Percentiles rank a stretch among this genome's conserved stretches.
phyloP scores from a whole-genome alignment of 1,140 invertebrate species.

The Whitmania pigra region DNA sequence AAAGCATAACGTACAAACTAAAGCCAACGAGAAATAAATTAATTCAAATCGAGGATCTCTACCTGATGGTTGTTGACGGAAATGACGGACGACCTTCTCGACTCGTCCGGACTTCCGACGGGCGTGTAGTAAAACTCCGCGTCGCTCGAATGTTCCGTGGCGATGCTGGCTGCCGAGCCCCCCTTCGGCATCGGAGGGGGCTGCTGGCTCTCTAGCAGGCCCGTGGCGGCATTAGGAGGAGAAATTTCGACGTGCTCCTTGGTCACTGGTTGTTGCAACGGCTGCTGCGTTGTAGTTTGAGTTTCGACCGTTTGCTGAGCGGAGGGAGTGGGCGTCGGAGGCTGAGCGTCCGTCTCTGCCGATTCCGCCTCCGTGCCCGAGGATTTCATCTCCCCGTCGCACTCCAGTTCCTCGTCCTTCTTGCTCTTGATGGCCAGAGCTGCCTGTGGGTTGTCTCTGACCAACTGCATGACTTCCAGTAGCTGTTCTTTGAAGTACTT shows the following conservation, averaged over 20 bases:
- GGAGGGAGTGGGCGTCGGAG: background rate
- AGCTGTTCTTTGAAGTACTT: slow-evolving; percentile 68
- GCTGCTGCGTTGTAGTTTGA: background rate
- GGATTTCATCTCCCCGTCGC: background rate
- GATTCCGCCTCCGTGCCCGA: background rate
- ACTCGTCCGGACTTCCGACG: slow-evolving; percentile 17
- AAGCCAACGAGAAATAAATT: background rate
- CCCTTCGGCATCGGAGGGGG: no score
- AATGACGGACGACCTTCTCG: slow-evolving; percentile 10
- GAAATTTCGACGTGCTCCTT: no score
- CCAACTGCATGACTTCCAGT: slow-evolving; percentile 66
- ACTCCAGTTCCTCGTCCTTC: background rate
- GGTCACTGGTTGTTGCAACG: background rate
- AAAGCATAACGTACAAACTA: background rate
- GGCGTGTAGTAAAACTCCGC: slow-evolving; percentile 18
- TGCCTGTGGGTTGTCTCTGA: slow-evolving; percentile 59
- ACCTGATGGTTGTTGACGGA: background rate
- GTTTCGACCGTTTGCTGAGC: background rate
- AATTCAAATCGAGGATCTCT: background rate
- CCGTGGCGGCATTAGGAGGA: no score
- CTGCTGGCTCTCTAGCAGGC: background rate
- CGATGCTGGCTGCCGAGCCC: background rate
- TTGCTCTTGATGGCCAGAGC: slow-evolving; percentile 19
- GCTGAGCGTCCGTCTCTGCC: background rate
- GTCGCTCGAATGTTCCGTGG: slow-evolving; percentile 16